These are phyloP conservation scores for Brachyalestes nurse DNA, from an alignment of 2,797 vertebrate genomes.

Conservation along the genomic window DNA sequence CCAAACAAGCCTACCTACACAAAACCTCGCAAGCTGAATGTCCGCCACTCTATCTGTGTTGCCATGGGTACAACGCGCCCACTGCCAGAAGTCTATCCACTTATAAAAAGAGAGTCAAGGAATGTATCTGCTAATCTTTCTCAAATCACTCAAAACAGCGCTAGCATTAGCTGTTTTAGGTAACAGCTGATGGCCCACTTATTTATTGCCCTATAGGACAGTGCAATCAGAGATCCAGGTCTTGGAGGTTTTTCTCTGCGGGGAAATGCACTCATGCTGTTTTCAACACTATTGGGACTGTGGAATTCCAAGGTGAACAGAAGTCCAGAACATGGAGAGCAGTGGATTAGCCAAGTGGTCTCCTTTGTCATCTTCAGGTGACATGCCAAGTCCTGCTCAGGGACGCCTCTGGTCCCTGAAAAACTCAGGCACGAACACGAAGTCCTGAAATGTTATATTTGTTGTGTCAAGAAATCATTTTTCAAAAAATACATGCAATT, in stretches of 20 bases:
- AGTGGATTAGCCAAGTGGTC: background rate
- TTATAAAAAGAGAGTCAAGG: constrained; percentile 45
- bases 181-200: background rate
- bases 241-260: background rate
- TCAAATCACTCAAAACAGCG: constrained; percentile 23
- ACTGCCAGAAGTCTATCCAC: constrained; percentile 47
- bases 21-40: constrained; percentile 22
- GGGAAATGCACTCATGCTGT: background rate
- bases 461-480: no score
- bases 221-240: background rate
- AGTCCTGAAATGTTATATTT: no score
- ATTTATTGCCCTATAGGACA: background rate
- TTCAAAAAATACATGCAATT: no score
- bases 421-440: background rate
- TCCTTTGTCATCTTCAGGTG: background rate
- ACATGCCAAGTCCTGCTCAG: background rate
- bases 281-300: background rate
- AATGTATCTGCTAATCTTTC: constrained; percentile 44
- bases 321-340: background rate
- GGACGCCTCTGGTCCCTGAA: background rate
- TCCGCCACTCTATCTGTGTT: constrained; percentile 46
- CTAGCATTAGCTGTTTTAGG: no score
- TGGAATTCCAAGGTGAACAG: background rate
- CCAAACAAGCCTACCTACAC: constrained; percentile 40
- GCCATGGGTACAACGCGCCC: constrained; percentile 54